Conservation (phyloP, 2,797 vertebrate species). For the Hipposideros larvatus region DNA sequence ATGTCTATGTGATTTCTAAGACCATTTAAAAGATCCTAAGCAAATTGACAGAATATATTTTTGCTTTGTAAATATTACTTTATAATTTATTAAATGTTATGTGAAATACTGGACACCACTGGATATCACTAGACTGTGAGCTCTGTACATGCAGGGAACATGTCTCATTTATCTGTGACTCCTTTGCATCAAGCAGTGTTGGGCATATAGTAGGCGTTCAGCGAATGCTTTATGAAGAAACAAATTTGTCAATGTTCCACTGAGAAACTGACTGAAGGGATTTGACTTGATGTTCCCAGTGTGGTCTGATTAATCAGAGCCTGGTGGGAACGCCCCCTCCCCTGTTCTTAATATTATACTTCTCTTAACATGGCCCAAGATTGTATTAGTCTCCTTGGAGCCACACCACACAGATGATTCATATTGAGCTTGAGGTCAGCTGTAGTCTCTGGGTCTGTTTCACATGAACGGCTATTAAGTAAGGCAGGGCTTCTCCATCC, state of each 20-base stretch:
- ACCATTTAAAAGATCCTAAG: background rate
- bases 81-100: background rate
- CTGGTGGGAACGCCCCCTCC: slow-evolving; percentile 72
- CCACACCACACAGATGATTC: slow-evolving; percentile 81
- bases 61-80: background rate
- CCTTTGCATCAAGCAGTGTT: background rate
- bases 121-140: background rate
- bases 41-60: background rate
- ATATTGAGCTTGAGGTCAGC: slow-evolving; percentile 81
- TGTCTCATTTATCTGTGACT: background rate
- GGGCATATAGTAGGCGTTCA: background rate
- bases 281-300: slow-evolving; percentile 60
- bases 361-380: slow-evolving; percentile 81
- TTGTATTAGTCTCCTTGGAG: slow-evolving; percentile 79
- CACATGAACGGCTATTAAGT: slow-evolving; percentile 82
- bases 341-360: slow-evolving; percentile 73
- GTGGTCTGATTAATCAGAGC: slow-evolving; percentile 79
- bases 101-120: background rate
- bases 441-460: slow-evolving; percentile 83
- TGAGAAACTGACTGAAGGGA: slow-evolving; percentile 57
- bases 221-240: slow-evolving; percentile 11
- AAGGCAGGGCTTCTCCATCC: slow-evolving; percentile 81
- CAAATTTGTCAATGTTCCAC: slow-evolving; percentile 32
- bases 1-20: background rate
- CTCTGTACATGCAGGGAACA: background rate